Evolutionary conservation across 2,888 invertebrate species (phyloP), one percentile per base, ranked within the genome.

Genomic region (Danaus chrysippus): DNA sequence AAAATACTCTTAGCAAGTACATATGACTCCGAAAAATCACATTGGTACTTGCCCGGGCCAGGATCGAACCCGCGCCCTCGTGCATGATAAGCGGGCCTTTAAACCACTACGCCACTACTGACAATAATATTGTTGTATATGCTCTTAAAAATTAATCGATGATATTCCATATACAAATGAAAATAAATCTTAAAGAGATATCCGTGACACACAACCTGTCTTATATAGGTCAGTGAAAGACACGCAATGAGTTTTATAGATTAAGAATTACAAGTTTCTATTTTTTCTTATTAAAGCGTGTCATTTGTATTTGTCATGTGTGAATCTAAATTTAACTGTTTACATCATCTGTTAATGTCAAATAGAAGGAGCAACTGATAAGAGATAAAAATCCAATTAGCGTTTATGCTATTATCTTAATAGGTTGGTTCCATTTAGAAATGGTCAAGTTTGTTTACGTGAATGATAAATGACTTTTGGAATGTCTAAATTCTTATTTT

Each of bases 281-380:
- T 49, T 17, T 46, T 15, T n/a, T 46, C 2, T 49, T 10, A 10
- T 17, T 58, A 59, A 56, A 42, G 53, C 43, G 42, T 41, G 52
- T 59, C 42, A 66, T 63, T 63, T 63, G 66, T 61, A 63, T 42
- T 59, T 52, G 63, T 59, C 66, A 56, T 54, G 43, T 44, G 43
- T 54, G 42, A 46, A 52, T 42, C 42, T 42, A 42, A 41, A 54
- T 12, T 10, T 61, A n/a, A 19, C 55, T 49, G 54, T 59, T 60
- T 49, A 49, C 54, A 49, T 46, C 46, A 13, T 49, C 49, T 49
- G 17, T 49, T 49, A 17, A 49, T 64, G 61, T 58, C 53, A 44
- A 61, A 58, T 44, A 52, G n/a, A 42, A 54, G 52, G 56, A 34
- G 63, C 60, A 55, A 57, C 52, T 63, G 60, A 63, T 60, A 56